Base-by-base conservation (phyloP, 37 sponge, comb jelly and placozoan genomes). In the Agelas oroides region DNA sequence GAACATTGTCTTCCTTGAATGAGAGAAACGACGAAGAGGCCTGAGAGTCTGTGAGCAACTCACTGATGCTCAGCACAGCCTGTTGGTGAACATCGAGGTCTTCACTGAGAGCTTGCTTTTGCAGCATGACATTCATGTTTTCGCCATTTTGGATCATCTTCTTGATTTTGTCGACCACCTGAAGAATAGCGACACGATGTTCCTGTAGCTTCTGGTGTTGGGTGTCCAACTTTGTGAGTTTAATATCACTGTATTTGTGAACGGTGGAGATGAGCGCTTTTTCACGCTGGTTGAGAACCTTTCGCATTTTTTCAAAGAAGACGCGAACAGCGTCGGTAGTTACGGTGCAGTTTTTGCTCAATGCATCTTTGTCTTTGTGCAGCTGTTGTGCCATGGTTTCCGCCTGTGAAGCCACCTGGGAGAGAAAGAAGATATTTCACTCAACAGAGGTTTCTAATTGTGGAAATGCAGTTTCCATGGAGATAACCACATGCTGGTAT, bases 351-450 rank as follows among this genome's bases (percentile, higher is more conserved):
- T 79, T 79, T 5, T 63, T 40, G 6, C 5, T 27, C 15, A 79
- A n/a, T 11, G 2, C 39, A 31, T 67, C 52, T 52, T 64, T 65
- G 17, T 53, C 80, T 32, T 79, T 34, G 28, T 53, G 19, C 24
- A 79, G 68, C 35, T 54, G 27, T 0, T 79, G 30, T 56, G 66
- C 54, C 36, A 37, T n/a, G 11, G 25, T 21, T 20, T 79, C 68
- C 11, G 80, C 80, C 23, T 5, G 25, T 37, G 80, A 32, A 24
- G 80, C 68, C 53, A 79, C 80, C 80, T 79, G 68, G 11, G 46
- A 23, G 56, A 52, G 53, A 46, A 46, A 46, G 46, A 8, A 46
- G 8, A 46, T 8, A 46, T 46, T 46, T 46, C 8, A 3, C 46
- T 46, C n/a, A n/a, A n/a, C n/a, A n/a, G n/a, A n/a, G 46, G 46